Percentiles rank a stretch among this genome's conserved stretches.
Evolutionary conservation across 2,888 invertebrate species (phyloP).

Genomic region (Tholera decimalis): DNA sequence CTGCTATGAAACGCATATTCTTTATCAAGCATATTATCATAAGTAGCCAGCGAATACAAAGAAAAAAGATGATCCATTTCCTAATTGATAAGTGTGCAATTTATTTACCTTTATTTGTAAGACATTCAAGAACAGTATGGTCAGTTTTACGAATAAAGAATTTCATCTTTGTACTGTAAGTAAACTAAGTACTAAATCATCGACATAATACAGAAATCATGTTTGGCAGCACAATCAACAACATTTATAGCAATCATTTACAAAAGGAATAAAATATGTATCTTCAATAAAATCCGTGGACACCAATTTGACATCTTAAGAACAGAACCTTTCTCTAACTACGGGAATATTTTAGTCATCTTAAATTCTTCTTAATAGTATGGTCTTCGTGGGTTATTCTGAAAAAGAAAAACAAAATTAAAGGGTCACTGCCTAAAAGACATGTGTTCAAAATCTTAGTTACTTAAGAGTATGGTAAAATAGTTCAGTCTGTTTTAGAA

Average conservation of each 20-base stretch:
- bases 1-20: too few species aligned
- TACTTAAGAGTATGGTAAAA: neutral
- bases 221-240: slow-evolving; percentile 45
- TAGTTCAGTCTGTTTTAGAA: neutral
- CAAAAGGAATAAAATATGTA: slow-evolving; percentile 20
- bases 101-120: neutral
- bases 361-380: slow-evolving; percentile 92
- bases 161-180: slow-evolving; percentile 41
- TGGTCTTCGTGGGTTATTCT: slow-evolving; percentile 97
- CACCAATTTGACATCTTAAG: slow-evolving; percentile 19
- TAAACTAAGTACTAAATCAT: slow-evolving; percentile 31
- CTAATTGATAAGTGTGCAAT: neutral
- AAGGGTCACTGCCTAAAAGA: neutral
- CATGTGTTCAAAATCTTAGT: neutral
- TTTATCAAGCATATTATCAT: too few species aligned
- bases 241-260: slow-evolving; percentile 43
- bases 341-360: slow-evolving; percentile 50
- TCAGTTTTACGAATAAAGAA: slow-evolving; percentile 10
- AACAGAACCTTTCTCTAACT: slow-evolving; percentile 46
- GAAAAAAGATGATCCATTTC: too few species aligned
- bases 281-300: slow-evolving; percentile 21
- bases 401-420: slow-evolving; percentile 85
- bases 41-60: too few species aligned
- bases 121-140: neutral
- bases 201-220: slow-evolving; percentile 19